Base-by-base conservation (phyloP, 1,140 invertebrate genomes). In the Yoshiicerus persimilis region DNA sequence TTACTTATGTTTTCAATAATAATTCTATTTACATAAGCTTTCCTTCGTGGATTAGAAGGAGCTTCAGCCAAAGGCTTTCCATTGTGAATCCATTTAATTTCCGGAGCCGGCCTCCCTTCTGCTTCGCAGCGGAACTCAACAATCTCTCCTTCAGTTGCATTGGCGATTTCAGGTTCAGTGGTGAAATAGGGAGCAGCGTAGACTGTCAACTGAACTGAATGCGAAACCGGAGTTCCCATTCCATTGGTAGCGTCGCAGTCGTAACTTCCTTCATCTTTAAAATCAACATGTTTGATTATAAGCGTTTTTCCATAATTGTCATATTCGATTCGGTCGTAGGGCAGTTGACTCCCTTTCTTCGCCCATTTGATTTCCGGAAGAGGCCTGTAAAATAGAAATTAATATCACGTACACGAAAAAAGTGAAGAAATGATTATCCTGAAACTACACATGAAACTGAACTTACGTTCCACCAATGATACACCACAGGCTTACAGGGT, bases 191-290 rank as follows among this genome's bases (percentile, higher is more conserved):
- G n/a, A n/a, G n/a, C n/a, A n/a, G n/a, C n/a, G n/a, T n/a, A n/a
- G n/a, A n/a, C n/a, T n/a, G n/a, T n/a, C n/a, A n/a, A n/a, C n/a
- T n/a, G n/a, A n/a, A n/a, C n/a, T n/a, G n/a, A n/a, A n/a, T n/a
- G n/a, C n/a, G n/a, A n/a, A n/a, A n/a, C n/a, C n/a, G n/a, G n/a
- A n/a, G n/a, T n/a, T n/a, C n/a, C n/a, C n/a, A n/a, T n/a, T n/a
- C n/a, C n/a, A 93, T 98, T 98, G 88, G 95, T 97, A n/a, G 96
- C 97, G 90, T 97, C 96, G 92, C 97, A 99, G 2, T 96, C 97
- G 92, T 98, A 99, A 10, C 93, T 93, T 77, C 97, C 97, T 91
- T 95, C 94, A 92, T 99, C 97, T 83, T 97, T 95, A 91, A 97
- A 97, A 89, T 95, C 95, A 0, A 97, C 96, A 90, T 96, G 95